Conservation (phyloP, 2,113 vertebrate genomes). For the Megaceryle maxima region DNA sequence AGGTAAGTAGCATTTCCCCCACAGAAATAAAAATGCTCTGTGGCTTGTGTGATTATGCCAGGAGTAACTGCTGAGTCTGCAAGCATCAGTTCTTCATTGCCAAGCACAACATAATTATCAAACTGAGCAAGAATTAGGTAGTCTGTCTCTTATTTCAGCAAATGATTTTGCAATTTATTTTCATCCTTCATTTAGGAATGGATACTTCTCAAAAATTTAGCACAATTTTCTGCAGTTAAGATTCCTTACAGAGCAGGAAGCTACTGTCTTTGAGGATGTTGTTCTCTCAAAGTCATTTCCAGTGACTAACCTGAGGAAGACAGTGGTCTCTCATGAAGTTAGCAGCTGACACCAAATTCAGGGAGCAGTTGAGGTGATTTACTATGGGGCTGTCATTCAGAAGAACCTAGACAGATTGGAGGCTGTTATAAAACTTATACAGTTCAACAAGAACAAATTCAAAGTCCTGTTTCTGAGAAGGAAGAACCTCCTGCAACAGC, state of each 20-base stretch:
- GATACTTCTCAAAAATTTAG: neutral
- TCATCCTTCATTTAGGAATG: neutral
- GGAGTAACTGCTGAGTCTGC: constrained; percentile 22
- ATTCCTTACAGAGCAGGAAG: neutral
- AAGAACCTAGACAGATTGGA: neutral
- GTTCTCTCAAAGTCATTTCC: neutral
- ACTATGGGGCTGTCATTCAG: neutral
- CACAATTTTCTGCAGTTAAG: neutral
- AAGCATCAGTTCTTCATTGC: neutral
- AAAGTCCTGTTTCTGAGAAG: neutral
- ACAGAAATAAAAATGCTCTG: neutral
- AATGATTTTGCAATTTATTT: neutral
- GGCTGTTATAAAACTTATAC: neutral
- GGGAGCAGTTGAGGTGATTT: neutral
- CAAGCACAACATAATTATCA: neutral
- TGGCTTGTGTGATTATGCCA: neutral
- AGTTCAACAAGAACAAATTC: neutral
- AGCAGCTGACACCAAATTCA: neutral
- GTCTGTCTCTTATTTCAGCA: neutral
- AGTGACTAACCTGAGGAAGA: neutral
- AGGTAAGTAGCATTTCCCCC: neutral
- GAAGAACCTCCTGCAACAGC: neutral
- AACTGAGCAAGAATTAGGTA: neutral
- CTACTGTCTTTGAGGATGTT: neutral
- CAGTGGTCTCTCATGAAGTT: neutral